Conservation (phyloP, 2,888 invertebrate species). For the Parnassius smintheus region DNA sequence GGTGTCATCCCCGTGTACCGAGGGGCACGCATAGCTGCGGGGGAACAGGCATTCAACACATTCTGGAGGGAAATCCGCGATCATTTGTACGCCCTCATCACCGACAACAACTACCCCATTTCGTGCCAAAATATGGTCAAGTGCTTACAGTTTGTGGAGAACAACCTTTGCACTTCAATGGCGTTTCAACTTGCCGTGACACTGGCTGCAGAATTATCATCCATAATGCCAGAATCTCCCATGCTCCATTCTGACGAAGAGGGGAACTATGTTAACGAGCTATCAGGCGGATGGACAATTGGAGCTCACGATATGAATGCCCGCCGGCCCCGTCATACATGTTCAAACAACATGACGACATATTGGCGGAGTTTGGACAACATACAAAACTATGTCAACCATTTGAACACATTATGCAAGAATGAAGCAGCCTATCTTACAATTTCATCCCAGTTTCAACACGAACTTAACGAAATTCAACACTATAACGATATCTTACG, state of each 20-base stretch:
- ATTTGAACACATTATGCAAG: no score
- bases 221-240: slow-evolving; percentile 2
- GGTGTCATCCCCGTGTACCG: neutral
- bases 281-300: neutral
- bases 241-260: slow-evolving; percentile 1
- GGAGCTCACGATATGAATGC: neutral
- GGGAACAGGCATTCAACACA: neutral
- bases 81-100: neutral
- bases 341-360: neutral
- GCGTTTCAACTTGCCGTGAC: slow-evolving; percentile 1
- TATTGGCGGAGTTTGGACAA: no score
- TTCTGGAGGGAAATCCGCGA: neutral
- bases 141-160: no score
- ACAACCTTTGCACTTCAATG: slow-evolving; percentile 2
- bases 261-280: neutral
- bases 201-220: neutral
- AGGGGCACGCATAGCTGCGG: neutral
- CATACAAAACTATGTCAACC: no score
- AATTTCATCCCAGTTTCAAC: no score
- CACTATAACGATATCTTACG: no score
- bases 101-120: neutral
- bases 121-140: slow-evolving; percentile 6
- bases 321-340: neutral
- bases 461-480: no score
- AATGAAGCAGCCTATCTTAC: no score